Evolutionary conservation across 2,888 invertebrate species (phyloP).

Genomic region (Gasteruption jaculator): DNA sequence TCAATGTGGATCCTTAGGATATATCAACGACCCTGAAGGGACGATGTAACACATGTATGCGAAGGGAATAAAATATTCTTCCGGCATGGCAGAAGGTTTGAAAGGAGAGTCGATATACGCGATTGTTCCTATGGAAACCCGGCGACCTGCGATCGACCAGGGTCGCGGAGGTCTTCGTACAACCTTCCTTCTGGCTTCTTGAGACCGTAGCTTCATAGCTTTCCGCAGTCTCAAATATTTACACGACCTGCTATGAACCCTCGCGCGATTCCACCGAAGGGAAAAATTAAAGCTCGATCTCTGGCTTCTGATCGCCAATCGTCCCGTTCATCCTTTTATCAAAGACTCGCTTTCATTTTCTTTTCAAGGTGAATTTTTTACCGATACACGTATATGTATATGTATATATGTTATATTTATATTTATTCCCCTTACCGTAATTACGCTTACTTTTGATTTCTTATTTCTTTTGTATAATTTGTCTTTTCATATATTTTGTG

Average conservation of each 20-base stretch:
- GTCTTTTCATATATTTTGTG: conserved; percentile 7
- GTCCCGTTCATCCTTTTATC: neutral
- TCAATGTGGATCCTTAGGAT: too few species aligned
- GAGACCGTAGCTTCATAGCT: conserved; percentile 9
- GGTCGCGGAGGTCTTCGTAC: conserved; percentile 24
- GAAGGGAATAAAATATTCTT: too few species aligned
- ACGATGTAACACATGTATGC: too few species aligned
- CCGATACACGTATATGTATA: neutral
- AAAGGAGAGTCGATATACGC: conserved; percentile 27
- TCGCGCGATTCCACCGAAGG: conserved; percentile 11
- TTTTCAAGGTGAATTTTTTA: conserved; percentile 1
- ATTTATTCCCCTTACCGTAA: conserved; percentile 2
- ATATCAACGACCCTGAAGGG: too few species aligned
- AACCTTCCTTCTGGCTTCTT: conserved; percentile 17
- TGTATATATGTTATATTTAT: too few species aligned
- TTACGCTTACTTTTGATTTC: conserved; percentile 3
- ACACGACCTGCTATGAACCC: conserved; percentile 25
- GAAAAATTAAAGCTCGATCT: neutral
- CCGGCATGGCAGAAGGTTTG: conserved; percentile 7
- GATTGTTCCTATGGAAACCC: conserved; percentile 45
- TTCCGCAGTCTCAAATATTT: conserved; percentile 32
- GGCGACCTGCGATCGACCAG: conserved; percentile 36
- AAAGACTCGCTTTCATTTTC: neutral
- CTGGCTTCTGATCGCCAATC: conserved; percentile 5
- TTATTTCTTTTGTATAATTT: neutral